These are phyloP conservation scores for Hippoglossus stenolepis DNA, from an alignment of 2,113 vertebrate species.

Conservation along the genomic window DNA sequence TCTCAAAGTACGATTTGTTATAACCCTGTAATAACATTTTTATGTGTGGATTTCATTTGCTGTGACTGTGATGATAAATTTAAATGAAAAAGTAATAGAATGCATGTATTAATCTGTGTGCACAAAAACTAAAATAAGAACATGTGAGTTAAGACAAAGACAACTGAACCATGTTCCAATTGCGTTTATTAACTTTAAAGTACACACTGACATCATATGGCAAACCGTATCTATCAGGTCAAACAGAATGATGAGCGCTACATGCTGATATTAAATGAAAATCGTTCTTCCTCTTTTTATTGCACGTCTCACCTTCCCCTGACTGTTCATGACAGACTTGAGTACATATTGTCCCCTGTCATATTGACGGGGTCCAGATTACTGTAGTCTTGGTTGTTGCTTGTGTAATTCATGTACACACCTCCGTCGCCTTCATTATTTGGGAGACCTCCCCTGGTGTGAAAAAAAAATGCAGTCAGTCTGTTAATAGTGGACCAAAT, in stretches of 20 bases:
- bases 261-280: neutral
- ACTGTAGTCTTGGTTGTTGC: constrained; percentile 37
- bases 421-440: constrained; percentile 21
- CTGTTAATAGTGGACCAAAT: neutral
- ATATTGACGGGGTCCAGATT: constrained; percentile 48
- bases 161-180: neutral
- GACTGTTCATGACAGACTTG: constrained; percentile 49
- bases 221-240: too few relatives aligned
- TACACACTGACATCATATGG: too few relatives aligned
- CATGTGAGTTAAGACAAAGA: too few relatives aligned
- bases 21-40: too few relatives aligned
- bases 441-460: constrained; percentile 25
- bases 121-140: too few relatives aligned
- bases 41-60: too few relatives aligned
- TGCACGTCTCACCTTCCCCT: neutral
- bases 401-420: constrained; percentile 73
- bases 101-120: too few relatives aligned
- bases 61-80: too few relatives aligned
- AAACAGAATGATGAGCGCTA: neutral
- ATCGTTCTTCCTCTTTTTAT: neutral
- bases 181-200: too few relatives aligned
- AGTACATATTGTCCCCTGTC: constrained; percentile 38
- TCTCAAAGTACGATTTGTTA: too few relatives aligned
- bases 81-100: too few relatives aligned
- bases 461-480: constrained; percentile 9